Percentiles rank a stretch among this genome's conserved stretches.
Conservation (phyloP, 2,888 invertebrate genomes). For the Calameuta filiformis region DNA sequence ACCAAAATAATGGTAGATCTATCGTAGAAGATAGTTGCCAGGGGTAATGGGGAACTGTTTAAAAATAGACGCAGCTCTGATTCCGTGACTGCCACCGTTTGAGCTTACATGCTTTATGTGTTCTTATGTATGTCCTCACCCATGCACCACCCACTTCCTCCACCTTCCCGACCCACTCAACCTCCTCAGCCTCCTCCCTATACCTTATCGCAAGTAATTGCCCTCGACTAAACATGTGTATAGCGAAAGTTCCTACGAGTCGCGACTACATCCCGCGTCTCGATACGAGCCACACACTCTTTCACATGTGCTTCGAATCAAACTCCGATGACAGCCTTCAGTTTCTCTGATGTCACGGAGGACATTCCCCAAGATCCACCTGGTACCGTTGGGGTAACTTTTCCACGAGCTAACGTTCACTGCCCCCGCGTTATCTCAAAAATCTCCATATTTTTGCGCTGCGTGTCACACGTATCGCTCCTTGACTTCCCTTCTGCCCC, state of each 20-base stretch:
- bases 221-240: neutral
- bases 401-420: neutral
- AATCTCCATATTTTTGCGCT: neutral
- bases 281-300: neutral
- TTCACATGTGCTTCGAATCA: neutral
- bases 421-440: neutral
- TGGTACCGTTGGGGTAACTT: neutral
- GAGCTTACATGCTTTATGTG: conserved; percentile 41
- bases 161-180: neutral
- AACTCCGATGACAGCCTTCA: neutral
- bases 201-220: neutral
- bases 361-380: neutral
- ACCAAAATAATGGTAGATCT: conserved; percentile 62
- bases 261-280: neutral
- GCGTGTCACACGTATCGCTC: neutral
- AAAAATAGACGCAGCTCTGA: conserved; percentile 57
- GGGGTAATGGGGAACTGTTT: conserved; percentile 61
- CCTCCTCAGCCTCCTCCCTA: neutral
- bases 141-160: neutral
- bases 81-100: conserved; percentile 61
- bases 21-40: conserved; percentile 58
- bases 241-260: neutral
- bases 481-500: neutral
- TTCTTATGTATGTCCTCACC: conserved; percentile 17
- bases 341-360: neutral